Conservation (phyloP, 2,113 vertebrate species). For the Lamprotornis superbus region DNA sequence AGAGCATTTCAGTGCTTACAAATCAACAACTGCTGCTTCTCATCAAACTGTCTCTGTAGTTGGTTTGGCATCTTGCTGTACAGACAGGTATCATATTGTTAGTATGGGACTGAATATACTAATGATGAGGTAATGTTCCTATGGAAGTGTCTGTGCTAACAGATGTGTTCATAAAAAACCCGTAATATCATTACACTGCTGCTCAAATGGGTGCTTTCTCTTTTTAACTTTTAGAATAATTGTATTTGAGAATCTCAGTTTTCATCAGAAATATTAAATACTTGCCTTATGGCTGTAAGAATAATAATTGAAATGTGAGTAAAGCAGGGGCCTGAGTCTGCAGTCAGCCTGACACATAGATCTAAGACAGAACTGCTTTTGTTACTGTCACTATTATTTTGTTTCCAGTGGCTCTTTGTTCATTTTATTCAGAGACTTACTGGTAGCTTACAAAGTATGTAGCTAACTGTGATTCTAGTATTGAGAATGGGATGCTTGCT, state of each 20-base stretch:
- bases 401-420: neutral
- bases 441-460: neutral
- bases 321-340: neutral
- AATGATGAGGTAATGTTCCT: conserved; percentile 12
- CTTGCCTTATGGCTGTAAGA: neutral
- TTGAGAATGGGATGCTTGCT: neutral
- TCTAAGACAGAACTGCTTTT: neutral
- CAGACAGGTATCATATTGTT: neutral
- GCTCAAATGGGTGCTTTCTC: neutral
- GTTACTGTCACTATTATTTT: neutral
- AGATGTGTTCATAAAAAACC: neutral
- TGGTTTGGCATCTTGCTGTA: conserved; percentile 52
- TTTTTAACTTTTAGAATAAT: neutral
- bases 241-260: neutral
- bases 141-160: neutral
- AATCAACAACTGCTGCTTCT: conserved; percentile 44
- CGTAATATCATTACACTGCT: neutral
- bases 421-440: neutral
- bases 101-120: neutral
- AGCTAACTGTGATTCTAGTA: neutral
- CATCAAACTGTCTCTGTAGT: conserved; percentile 13
- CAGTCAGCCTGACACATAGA: neutral
- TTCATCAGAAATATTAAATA: neutral
- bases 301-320: neutral
- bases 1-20: conserved; percentile 38